Evolutionary conservation across 2,888 invertebrate genomes (phyloP).

Genomic region (Pseudolycoriella hygida): DNA sequence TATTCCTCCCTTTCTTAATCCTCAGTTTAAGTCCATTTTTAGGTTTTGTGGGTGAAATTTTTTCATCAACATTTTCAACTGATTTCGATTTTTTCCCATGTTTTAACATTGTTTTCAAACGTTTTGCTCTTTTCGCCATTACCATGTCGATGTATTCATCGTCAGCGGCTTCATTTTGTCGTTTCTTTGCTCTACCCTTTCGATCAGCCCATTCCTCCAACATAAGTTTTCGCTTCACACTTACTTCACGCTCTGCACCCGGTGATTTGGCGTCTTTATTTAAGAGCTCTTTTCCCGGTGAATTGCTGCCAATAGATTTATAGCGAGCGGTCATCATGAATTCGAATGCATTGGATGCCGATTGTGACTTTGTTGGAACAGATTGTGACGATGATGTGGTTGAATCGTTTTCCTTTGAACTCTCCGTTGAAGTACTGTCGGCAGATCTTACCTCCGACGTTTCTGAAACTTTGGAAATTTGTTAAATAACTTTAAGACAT

Average conservation of each 20-base stretch:
- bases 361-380: constrained; percentile 6
- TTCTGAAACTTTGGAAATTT: no score
- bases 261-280: not conserved
- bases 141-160: constrained; percentile 37
- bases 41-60: not conserved
- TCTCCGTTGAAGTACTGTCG: constrained; percentile 2
- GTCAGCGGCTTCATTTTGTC: constrained; percentile 36
- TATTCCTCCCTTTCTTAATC: no score
- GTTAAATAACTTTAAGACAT: no score
- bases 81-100: constrained; percentile 16
- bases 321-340: constrained; percentile 48
- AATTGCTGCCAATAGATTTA: constrained; percentile 43
- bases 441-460: no score
- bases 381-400: not conserved
- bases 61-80: not conserved
- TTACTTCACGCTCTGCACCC: constrained; percentile 10
- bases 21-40: not conserved
- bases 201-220: constrained; percentile 44
- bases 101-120: constrained; percentile 32
- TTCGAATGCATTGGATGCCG: constrained; percentile 36
- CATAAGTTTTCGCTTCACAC: constrained; percentile 33
- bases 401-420: not conserved
- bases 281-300: constrained; percentile 33
- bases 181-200: constrained; percentile 41
- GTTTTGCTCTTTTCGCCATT: constrained; percentile 41